Evolutionary conservation across 2,113 vertebrate genomes (phyloP).

Genomic region (Albula goreensis): DNA sequence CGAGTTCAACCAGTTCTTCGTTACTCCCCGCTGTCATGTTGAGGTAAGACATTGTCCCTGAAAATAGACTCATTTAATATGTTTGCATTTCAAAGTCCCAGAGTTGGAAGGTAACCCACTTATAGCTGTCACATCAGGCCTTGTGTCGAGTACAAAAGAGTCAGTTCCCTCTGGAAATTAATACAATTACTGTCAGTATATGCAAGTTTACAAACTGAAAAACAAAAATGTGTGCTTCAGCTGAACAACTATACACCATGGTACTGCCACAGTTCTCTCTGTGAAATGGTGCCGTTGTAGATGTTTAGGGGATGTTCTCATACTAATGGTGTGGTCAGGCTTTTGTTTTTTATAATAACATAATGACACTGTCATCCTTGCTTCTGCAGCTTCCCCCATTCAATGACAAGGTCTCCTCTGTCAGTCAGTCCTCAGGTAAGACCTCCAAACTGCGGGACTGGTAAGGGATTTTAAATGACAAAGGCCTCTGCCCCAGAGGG

Average conservation of each 20-base stretch:
- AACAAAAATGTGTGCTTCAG: too few relatives aligned
- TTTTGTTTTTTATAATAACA: not conserved
- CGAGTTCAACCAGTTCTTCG: conserved; percentile 98
- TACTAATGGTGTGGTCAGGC: not conserved
- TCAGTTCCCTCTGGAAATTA: too few relatives aligned
- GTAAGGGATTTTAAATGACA: not conserved
- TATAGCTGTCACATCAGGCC: not conserved
- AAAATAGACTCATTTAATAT: not conserved
- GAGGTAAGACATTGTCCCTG: conserved; percentile 81
- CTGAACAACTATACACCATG: too few relatives aligned
- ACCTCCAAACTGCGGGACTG: conserved; percentile 26
- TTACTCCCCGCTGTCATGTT: conserved; percentile 94
- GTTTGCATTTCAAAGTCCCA: conserved; percentile 8
- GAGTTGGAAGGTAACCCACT: not conserved
- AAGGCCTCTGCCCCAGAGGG: not conserved
- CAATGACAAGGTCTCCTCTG: conserved; percentile 83
- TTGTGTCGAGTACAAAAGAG: not conserved
- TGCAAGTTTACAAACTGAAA: too few relatives aligned
- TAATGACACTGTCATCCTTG: not conserved
- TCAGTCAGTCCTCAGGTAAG: conserved; percentile 82
- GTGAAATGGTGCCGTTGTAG: too few relatives aligned
- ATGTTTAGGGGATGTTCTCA: not conserved
- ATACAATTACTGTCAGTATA: too few relatives aligned
- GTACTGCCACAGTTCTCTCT: too few relatives aligned
- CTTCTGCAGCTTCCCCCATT: conserved; percentile 88